phyloP scores from a whole-genome alignment of 2,888 invertebrate genomes.

The Cryptocheilus praepositus region DNA sequence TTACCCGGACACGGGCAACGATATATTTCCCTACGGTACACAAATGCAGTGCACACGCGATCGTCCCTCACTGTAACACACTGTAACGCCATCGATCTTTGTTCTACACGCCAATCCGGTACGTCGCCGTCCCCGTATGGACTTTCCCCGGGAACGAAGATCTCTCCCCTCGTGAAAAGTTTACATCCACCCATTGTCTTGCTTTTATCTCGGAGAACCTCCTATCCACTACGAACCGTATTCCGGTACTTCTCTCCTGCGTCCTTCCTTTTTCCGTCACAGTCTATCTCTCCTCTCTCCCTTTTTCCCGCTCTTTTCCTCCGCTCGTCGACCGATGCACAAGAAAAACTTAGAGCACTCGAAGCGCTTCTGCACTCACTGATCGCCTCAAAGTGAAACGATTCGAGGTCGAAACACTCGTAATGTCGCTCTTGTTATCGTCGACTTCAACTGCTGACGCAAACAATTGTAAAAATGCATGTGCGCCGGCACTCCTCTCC shows the following conservation, averaged over 20 bases:
- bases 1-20: constrained; percentile 1
- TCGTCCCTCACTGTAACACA: constrained; percentile 6
- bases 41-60: constrained; percentile 1
- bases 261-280: no score
- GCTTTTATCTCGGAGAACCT: constrained; percentile 7
- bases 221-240: constrained; percentile 1
- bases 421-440: no score
- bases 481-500: no score
- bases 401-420: no score
- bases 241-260: neutral
- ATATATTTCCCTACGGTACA: constrained; percentile 5
- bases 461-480: no score
- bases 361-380: no score
- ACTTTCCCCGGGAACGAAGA: neutral
- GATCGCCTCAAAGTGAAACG: no score
- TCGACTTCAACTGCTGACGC: no score
- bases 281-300: no score
- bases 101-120: constrained; percentile 5
- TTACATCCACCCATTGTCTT: constrained; percentile 5
- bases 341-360: no score
- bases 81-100: constrained; percentile 8
- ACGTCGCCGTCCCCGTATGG: constrained; percentile 2
- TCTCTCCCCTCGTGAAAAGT: constrained; percentile 5
- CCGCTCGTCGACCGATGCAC: no score
- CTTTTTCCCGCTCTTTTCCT: no score